Evolutionary conservation across 2,888 invertebrate genomes (phyloP).

Genomic region (Melangyna quadrimaculata): DNA sequence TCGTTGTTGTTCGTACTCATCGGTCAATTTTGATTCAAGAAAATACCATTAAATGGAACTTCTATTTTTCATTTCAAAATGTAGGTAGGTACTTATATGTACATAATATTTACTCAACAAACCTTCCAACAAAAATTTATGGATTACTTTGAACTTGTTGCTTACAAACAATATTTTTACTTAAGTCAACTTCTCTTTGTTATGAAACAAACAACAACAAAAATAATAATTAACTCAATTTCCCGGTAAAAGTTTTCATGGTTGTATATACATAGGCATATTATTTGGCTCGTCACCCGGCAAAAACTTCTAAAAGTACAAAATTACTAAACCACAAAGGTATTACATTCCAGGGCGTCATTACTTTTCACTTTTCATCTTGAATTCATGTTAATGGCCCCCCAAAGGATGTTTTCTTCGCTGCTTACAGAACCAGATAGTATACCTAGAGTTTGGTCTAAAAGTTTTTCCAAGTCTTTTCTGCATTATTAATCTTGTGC

Average conservation of each 20-base stretch:
- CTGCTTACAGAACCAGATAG: too few relatives aligned
- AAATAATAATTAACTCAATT: constrained; percentile 23
- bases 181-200: neutral
- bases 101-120: neutral
- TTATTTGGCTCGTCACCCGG: constrained; percentile 22
- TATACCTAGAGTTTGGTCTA: neutral
- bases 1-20: too few relatives aligned
- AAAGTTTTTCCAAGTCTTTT: constrained; percentile 54
- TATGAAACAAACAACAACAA: neutral
- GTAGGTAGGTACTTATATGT: neutral
- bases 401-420: constrained; percentile 53
- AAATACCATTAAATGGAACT: too few relatives aligned
- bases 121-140: neutral
- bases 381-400: constrained; percentile 65
- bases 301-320: constrained; percentile 29
- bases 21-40: too few relatives aligned
- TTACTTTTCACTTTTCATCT: constrained; percentile 71
- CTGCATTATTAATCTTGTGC: constrained; percentile 64
- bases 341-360: constrained; percentile 48
- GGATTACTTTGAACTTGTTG: neutral
- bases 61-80: too few relatives aligned
- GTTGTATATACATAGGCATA: constrained; percentile 28
- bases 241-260: constrained; percentile 20
- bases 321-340: constrained; percentile 55
- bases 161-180: neutral